Conservation (phyloP, 2,113 vertebrate species). For the Pseudopipra pipra region DNA sequence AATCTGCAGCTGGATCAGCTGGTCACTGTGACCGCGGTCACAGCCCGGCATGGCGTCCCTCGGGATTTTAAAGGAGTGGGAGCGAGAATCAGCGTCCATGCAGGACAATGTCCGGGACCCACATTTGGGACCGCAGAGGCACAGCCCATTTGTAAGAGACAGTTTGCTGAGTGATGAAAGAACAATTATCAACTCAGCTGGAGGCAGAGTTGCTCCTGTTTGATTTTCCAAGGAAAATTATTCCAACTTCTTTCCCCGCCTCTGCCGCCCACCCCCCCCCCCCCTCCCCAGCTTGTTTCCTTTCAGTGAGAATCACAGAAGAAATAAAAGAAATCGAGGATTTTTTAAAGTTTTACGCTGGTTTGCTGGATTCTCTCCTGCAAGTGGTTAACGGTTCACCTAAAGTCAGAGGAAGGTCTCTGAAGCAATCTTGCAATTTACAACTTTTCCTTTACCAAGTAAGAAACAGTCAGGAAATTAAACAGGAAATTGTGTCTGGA, state of each 20-base stretch:
- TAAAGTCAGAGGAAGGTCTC: constrained; percentile 27
- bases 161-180: not conserved
- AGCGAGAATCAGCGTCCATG: rapidly evolving
- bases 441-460: constrained; percentile 36
- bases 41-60: not conserved
- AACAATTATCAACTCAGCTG: not conserved
- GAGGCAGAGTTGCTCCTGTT: not conserved
- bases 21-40: not conserved
- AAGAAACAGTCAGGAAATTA: constrained; percentile 59
- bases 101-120: not conserved
- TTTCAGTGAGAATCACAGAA: rapidly evolving
- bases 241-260: not conserved
- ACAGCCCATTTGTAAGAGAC: rapidly evolving
- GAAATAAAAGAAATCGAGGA: not conserved
- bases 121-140: rapidly evolving
- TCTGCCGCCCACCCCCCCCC: not conserved
- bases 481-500: constrained; percentile 66
- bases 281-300: not conserved
- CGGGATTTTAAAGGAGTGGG: not conserved
- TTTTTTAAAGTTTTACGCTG: not conserved
- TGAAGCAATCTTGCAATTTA: constrained; percentile 43
- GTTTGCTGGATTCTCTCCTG: not conserved
- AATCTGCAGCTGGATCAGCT: not conserved
- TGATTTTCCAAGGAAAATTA: not conserved
- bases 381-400: not conserved